These are phyloP conservation scores for Tokudaia tokunoshimensis DNA, from an alignment of 2,797 vertebrate genomes.

Conservation along the genomic window DNA sequence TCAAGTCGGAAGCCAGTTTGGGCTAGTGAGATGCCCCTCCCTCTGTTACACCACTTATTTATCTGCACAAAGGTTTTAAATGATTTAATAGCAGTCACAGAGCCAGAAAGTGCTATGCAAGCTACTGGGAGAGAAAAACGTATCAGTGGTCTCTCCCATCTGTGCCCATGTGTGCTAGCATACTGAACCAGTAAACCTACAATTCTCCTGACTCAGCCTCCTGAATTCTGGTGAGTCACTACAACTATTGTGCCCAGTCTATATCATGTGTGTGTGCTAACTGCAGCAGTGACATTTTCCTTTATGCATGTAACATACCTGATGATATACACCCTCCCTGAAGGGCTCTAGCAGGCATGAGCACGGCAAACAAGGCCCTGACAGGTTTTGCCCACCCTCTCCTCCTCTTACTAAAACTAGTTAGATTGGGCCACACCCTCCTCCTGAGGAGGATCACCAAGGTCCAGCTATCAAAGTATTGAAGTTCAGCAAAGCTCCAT, in stretches of 20 bases:
- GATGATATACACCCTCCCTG: background rate
- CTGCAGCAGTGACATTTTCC: background rate
- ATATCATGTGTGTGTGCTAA: background rate
- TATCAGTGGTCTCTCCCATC: background rate
- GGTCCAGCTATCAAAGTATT: background rate
- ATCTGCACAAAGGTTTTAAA: background rate
- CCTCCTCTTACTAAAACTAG: background rate
- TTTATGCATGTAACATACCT: background rate
- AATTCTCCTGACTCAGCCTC: background rate
- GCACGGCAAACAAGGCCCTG: background rate
- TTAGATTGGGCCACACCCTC: background rate
- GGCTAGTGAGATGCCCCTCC: background rate
- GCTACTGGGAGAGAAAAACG: background rate
- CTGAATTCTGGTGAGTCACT: background rate
- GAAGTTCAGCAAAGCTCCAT: background rate
- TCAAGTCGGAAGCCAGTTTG: background rate
- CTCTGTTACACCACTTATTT: background rate
- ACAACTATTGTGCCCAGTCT: background rate
- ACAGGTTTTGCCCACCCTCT: background rate
- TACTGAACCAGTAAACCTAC: background rate
- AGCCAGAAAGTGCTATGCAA: background rate
- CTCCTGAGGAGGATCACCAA: background rate
- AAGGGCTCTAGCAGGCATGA: background rate
- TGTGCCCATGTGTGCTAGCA: background rate
- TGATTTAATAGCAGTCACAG: background rate